Percentiles rank a stretch among this genome's conserved stretches.
These are phyloP conservation scores for Piezodorus guildinii DNA, from an alignment of 1,140 invertebrate genomes.

Conservation along the genomic window DNA sequence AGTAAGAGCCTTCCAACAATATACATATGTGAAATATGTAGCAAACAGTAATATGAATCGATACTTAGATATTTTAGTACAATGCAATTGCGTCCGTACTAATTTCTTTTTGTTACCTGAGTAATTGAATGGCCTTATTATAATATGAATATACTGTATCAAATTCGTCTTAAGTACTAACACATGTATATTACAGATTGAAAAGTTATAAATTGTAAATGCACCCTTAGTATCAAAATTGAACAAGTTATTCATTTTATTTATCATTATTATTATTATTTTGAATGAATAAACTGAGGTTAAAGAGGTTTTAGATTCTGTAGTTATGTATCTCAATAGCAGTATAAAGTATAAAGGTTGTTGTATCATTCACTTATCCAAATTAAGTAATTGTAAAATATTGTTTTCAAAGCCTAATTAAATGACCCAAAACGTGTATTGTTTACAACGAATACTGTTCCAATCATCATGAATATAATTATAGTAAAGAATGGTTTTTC, in stretches of 20 bases:
- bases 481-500: constrained; percentile 11
- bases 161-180: background rate
- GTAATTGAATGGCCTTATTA: constrained; percentile 8
- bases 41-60: constrained; percentile 3
- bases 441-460: constrained; percentile 18
- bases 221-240: background rate
- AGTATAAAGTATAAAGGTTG: constrained; percentile 3
- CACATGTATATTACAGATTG: constrained; percentile 1
- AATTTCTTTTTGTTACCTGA: background rate
- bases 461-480: constrained; percentile 9
- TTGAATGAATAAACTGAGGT: background rate
- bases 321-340: background rate
- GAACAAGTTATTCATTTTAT: background rate
- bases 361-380: constrained; percentile 6
- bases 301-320: background rate
- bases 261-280: background rate
- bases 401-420: constrained; percentile 12
- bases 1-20: background rate
- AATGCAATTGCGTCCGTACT: constrained; percentile 12
- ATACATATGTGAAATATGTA: background rate
- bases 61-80: constrained; percentile 7
- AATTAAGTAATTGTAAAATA: constrained; percentile 2
- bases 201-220: background rate
- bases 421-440: constrained; percentile 3
- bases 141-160: background rate